Evolutionary conservation across 2,797 vertebrate genomes (phyloP).

Genomic region (Ataeniobius toweri): DNA sequence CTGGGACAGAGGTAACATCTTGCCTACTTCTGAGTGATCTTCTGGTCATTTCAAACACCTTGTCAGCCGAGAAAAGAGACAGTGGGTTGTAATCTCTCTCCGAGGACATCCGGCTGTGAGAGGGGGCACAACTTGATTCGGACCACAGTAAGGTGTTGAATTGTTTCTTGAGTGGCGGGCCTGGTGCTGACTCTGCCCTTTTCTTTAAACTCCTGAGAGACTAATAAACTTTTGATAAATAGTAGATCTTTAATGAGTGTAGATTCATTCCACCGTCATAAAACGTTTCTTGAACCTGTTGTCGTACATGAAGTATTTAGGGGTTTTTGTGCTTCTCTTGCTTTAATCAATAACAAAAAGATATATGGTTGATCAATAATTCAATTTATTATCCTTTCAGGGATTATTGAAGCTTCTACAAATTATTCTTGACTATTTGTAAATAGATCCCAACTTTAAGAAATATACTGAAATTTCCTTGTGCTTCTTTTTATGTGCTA

Average conservation of each 20-base stretch:
- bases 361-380: background rate
- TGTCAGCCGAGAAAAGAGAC: background rate
- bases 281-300: background rate
- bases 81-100: too few relatives aligned
- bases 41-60: background rate
- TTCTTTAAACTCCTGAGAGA: background rate
- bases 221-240: background rate
- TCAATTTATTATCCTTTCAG: background rate
- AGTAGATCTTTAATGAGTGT: background rate
- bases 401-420: background rate
- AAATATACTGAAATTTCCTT: background rate
- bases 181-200: background rate
- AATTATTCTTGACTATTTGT: background rate
- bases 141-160: background rate
- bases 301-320: background rate
- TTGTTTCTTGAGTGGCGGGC: background rate
- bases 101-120: too few relatives aligned
- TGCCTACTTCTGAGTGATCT: background rate
- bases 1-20: background rate
- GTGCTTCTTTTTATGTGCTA: background rate
- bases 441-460: background rate
- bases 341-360: background rate
- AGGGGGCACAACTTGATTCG: background rate
- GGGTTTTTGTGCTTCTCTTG: background rate
- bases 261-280: background rate